Evolutionary conservation across 1,140 invertebrate genomes (phyloP).

Genomic region (Hylaeus anthracinus): DNA sequence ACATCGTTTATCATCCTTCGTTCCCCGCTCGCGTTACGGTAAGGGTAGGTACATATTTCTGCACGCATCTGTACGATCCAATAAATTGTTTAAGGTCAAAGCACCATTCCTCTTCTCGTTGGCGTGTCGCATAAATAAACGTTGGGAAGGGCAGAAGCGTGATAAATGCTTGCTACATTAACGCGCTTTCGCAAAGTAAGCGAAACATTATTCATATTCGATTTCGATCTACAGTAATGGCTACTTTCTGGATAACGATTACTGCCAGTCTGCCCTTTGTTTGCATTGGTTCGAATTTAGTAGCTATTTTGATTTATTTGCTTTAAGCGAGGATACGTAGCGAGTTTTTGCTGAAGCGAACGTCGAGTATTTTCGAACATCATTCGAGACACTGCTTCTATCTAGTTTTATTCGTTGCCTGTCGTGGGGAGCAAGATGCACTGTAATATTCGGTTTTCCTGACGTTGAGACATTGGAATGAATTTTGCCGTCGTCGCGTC

Average conservation of each 20-base stretch:
- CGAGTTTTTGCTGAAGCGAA: no score
- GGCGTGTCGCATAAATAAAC: not conserved
- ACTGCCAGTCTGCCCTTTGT: no score
- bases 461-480: no score
- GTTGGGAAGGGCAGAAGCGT: not conserved
- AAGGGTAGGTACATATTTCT: slow-evolving; percentile 5
- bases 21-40: not conserved
- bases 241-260: no score
- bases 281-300: no score
- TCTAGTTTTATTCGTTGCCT: no score
- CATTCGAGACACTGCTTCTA: no score
- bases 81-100: slow-evolving; percentile 47
- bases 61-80: slow-evolving; percentile 34
- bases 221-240: not conserved
- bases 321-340: no score
- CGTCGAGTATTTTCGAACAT: no score
- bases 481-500: not conserved
- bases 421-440: no score
- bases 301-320: no score
- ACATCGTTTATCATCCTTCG: slow-evolving; percentile 49
- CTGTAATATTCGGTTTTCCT: no score
- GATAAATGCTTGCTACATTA: slow-evolving; percentile 11
- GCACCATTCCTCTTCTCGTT: not conserved
- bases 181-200: not conserved
- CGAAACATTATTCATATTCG: slow-evolving; percentile 27